Evolutionary conservation across 2,888 invertebrate species (phyloP).

Genomic region (Hirtodrosophila cameraria): DNA sequence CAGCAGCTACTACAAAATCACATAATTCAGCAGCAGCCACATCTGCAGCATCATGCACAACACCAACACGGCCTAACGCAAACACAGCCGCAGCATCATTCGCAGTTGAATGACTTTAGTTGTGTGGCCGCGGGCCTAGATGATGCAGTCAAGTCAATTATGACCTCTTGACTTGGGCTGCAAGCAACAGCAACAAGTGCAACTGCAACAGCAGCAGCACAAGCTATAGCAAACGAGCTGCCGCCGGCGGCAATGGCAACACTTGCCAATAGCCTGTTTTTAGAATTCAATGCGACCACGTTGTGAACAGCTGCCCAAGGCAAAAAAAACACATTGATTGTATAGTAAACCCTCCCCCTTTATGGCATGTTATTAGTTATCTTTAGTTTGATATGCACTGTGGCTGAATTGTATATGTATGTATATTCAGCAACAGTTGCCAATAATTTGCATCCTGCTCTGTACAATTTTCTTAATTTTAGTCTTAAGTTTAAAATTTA

Average conservation of each 20-base stretch:
- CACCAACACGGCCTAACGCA: constrained; percentile 57
- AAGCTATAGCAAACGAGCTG: constrained; percentile 32
- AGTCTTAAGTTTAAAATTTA: constrained; percentile 59
- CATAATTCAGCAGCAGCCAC: constrained; percentile 46
- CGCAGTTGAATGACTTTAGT: constrained; percentile 83
- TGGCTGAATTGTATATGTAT: constrained; percentile 18
- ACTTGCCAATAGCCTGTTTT: constrained; percentile 71
- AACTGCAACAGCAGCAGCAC: constrained; percentile 2
- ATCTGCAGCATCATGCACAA: constrained; percentile 64
- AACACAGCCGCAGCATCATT: constrained; percentile 53
- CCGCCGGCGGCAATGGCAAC: constrained; percentile 47
- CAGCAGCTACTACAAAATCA: constrained; percentile 60
- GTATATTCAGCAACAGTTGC: constrained; percentile 26
- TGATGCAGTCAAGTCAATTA: constrained; percentile 86
- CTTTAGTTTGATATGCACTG: constrained; percentile 32
- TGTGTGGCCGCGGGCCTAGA: constrained; percentile 84
- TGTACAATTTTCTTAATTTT: constrained; percentile 61
- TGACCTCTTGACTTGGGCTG: constrained; percentile 84
- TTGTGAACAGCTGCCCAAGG: constrained; percentile 56
- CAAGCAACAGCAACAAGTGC: constrained; percentile 30
- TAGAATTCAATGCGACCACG: constrained; percentile 81
- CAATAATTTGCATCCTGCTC: constrained; percentile 50
- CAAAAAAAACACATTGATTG: constrained; percentile 51
- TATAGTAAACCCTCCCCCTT: constrained; percentile 55
- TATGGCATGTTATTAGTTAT: constrained; percentile 47